phyloP scores from a whole-genome alignment of 1,140 invertebrate genomes.

The Drosophila ambigua region DNA sequence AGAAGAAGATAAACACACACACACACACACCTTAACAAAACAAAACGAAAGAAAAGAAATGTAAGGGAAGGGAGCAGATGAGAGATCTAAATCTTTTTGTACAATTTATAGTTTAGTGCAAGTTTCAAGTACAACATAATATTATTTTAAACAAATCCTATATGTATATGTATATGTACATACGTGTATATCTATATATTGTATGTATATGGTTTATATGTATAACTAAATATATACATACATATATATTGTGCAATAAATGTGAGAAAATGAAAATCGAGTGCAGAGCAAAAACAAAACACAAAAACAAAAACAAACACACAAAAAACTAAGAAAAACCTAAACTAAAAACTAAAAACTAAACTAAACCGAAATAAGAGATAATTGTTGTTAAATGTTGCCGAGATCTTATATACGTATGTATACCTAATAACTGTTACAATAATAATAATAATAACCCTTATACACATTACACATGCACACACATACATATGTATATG shows the following conservation, averaged over 20 bases:
- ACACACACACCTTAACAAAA: constrained; percentile 30
- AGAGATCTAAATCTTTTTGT: constrained; percentile 57
- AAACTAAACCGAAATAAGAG: constrained; percentile 51
- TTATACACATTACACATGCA: constrained; percentile 26
- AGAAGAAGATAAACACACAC: constrained; percentile 2
- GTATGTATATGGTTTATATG: constrained; percentile 1
- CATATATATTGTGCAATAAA: constrained; percentile 54
- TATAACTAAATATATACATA: no score
- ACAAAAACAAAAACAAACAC: constrained; percentile 15
- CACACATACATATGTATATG: constrained; percentile 27
- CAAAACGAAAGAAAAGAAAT: not conserved
- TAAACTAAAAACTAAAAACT: constrained; percentile 13
- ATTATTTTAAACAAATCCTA: constrained; percentile 45
- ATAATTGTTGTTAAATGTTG: constrained; percentile 61
- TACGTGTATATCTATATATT: not conserved
- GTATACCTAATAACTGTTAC: constrained; percentile 58
- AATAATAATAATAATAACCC: constrained; percentile 49
- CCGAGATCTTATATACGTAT: constrained; percentile 58
- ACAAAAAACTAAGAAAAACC: constrained; percentile 26
- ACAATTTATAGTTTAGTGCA: constrained; percentile 63
- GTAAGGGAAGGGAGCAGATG: constrained; percentile 18
- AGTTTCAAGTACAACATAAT: constrained; percentile 60
- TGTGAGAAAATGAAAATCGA: constrained; percentile 43
- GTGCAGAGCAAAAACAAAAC: constrained; percentile 40
- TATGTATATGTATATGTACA: constrained; percentile 27